Evolutionary conservation across 2,797 vertebrate species (phyloP).

Genomic region (Diceros bicornis): DNA sequence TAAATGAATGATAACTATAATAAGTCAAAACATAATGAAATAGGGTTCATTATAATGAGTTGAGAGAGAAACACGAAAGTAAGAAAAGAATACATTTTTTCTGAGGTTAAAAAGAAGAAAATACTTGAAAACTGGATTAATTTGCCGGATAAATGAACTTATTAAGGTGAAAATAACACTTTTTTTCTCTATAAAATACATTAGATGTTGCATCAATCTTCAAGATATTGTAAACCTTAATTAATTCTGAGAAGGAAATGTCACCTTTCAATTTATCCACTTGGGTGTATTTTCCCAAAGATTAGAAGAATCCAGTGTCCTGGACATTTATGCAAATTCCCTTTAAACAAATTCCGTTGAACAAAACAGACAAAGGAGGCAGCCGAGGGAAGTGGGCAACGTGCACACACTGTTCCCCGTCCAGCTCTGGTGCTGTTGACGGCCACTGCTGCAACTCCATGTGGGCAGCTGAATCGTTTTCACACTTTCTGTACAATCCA

Average conservation of each 20-base stretch:
- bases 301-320: neutral
- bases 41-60: neutral
- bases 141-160: neutral
- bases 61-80: neutral
- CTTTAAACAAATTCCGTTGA: neutral
- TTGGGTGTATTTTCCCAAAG: neutral
- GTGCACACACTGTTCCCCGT: too few species aligned
- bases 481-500: neutral
- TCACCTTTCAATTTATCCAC: neutral
- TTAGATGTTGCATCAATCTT: neutral
- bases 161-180: neutral
- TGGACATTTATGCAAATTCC: neutral
- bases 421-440: neutral
- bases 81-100: neutral
- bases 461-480: neutral
- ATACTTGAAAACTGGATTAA: neutral
- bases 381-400: neutral
- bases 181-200: neutral
- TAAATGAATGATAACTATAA: neutral
- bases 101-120: neutral
- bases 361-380: neutral
- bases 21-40: conserved; percentile 3
- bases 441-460: neutral
- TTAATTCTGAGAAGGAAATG: neutral
- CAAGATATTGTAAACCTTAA: neutral